phyloP scores from a whole-genome alignment of 2,113 vertebrate genomes.

The Chionis minor region DNA sequence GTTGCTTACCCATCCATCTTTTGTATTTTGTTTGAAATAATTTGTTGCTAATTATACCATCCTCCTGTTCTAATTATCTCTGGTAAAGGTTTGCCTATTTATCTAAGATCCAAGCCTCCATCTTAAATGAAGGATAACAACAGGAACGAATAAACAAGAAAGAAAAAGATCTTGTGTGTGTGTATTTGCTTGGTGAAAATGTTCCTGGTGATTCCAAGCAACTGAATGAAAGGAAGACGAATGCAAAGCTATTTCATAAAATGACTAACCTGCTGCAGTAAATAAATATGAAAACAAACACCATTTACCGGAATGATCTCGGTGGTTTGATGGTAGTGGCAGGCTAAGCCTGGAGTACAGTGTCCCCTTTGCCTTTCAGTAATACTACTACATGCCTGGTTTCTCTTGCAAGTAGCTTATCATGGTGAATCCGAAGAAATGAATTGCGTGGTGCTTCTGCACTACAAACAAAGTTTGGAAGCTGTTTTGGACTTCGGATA shows the following conservation, averaged over 20 bases:
- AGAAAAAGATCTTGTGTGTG: neutral
- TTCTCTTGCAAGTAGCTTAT: neutral
- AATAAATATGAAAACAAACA: neutral
- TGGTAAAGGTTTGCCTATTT: neutral
- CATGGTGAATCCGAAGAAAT: neutral
- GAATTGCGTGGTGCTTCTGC: neutral
- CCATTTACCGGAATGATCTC: neutral
- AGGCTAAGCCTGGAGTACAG: neutral
- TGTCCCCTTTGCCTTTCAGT: neutral
- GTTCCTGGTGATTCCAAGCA: neutral
- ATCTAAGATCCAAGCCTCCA: neutral
- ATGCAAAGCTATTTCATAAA: neutral
- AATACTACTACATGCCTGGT: neutral
- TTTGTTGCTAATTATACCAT: neutral
- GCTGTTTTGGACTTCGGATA: neutral
- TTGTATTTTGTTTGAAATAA: neutral
- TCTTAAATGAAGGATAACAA: neutral
- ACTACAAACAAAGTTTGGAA: neutral
- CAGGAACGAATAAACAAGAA: neutral
- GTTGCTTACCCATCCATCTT: rapidly evolving
- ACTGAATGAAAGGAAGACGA: neutral
- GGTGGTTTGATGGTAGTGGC: neutral
- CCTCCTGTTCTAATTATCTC: neutral
- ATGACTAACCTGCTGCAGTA: neutral
- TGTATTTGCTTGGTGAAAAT: neutral